A percentile compares a stretch with the other conserved stretches of the same genome.
Evolutionary conservation across 2,113 vertebrate genomes (phyloP).

Genomic region (Tragelaphus scriptus): DNA sequence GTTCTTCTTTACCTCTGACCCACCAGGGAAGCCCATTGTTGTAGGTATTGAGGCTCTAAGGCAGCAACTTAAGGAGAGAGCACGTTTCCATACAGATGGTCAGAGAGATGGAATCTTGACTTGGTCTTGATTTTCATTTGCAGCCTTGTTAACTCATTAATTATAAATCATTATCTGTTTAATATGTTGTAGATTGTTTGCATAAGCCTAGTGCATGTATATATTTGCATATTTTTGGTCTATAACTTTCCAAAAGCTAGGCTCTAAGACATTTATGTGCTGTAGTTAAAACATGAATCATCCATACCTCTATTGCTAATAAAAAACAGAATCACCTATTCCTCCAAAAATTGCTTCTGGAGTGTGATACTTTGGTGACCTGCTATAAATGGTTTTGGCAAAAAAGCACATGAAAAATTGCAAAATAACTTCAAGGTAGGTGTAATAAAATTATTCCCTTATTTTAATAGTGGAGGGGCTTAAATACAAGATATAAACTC

Average conservation of each 20-base stretch:
- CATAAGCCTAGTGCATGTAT: neutral
- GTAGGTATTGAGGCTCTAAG: neutral
- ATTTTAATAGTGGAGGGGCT: neutral
- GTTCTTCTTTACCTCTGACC: neutral
- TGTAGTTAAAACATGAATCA: conserved; percentile 19
- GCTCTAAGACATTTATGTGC: conserved; percentile 39
- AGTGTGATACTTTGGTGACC: neutral
- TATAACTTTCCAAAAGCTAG: conserved; percentile 28
- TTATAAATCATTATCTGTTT: conserved; percentile 20
- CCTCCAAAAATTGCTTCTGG: neutral
- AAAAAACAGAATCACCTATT: neutral
- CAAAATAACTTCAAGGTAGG: too few relatives aligned
- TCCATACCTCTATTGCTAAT: neutral
- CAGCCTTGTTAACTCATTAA: neutral
- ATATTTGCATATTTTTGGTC: conserved; percentile 46
- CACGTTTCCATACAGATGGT: neutral
- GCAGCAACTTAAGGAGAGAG: neutral
- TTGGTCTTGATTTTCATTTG: neutral
- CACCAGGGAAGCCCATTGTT: neutral
- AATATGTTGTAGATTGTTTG: neutral
- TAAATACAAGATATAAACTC: neutral
- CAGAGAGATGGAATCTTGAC: neutral
- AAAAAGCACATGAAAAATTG: too few relatives aligned
- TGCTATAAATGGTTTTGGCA: neutral
- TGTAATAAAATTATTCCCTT: too few relatives aligned